Conservation (phyloP, 1,140 invertebrate genomes). For the Drosophila carrolli region DNA sequence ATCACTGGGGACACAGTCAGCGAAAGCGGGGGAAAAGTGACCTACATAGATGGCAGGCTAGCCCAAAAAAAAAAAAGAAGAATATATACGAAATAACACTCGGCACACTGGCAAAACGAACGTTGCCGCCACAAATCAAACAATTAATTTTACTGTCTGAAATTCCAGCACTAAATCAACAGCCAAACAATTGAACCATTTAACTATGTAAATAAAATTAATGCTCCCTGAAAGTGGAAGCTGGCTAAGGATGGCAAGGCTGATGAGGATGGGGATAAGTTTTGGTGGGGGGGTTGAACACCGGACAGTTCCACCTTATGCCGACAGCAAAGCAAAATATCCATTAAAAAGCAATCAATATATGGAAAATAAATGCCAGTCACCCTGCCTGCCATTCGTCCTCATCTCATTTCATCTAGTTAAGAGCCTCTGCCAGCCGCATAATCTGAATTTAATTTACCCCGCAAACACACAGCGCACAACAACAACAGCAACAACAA, state of each 20-base stretch:
- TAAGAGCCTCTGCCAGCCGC: slow-evolving; percentile 57
- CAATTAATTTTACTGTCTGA: slow-evolving; percentile 78
- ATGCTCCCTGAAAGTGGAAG: slow-evolving; percentile 46
- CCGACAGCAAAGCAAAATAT: slow-evolving; percentile 57
- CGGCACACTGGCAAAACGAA: slow-evolving; percentile 16
- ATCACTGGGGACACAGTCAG: slow-evolving; percentile 45
- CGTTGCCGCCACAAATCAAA: slow-evolving; percentile 72
- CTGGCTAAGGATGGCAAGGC: background rate
- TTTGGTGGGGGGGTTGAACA: background rate
- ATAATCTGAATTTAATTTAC: slow-evolving; percentile 79
- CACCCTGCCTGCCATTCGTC: slow-evolving; percentile 48
- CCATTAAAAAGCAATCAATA: slow-evolving; percentile 82
- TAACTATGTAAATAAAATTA: slow-evolving; percentile 82
- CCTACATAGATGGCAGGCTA: slow-evolving; percentile 54
- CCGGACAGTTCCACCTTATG: slow-evolving; percentile 59
- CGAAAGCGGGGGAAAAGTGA: slow-evolving; percentile 42
- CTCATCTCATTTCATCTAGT: slow-evolving; percentile 60
- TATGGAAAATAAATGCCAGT: slow-evolving; percentile 80
- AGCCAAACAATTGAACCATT: slow-evolving; percentile 81
- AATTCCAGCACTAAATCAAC: slow-evolving; percentile 81
- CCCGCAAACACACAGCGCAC: slow-evolving; percentile 34
- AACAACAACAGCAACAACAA: slow-evolving; percentile 9
- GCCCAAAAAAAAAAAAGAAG: slow-evolving; percentile 18
- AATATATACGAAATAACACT: background rate
- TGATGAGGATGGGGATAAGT: background rate